phyloP scores from a whole-genome alignment of 1,140 invertebrate genomes.

The Leptopilina boulardi region DNA sequence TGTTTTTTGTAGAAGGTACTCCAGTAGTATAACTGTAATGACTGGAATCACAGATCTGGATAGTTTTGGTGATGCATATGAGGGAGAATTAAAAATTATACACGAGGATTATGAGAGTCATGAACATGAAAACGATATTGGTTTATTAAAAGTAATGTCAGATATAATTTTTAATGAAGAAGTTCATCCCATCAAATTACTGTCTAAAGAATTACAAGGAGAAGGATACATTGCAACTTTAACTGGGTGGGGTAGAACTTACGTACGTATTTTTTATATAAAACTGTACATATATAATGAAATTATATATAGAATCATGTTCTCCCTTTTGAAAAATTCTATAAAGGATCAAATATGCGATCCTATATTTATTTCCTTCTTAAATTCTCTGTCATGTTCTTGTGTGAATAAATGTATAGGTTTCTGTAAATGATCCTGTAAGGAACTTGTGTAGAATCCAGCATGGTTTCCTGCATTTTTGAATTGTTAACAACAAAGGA shows the following conservation, averaged over 20 bases:
- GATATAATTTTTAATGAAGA: constrained; percentile 2
- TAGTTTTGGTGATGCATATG: not conserved
- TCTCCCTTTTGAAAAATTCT: no score
- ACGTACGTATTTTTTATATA: not conserved
- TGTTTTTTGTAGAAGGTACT: not conserved
- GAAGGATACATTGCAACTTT: not conserved
- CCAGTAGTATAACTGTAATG: not conserved
- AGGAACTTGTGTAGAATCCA: no score
- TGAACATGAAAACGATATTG: not conserved
- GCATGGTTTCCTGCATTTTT: no score
- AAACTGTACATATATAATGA: no score
- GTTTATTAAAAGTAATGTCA: not conserved
- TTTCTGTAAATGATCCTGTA: no score
- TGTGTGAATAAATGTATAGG: no score
- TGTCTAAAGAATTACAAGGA: not conserved
- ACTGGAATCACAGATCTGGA: not conserved
- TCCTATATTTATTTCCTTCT: no score
- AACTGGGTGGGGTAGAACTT: constrained; percentile 24
- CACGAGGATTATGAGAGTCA: not conserved
- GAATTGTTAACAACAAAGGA: no score
- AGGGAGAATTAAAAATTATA: not conserved
- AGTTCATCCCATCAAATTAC: not conserved
- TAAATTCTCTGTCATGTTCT: no score
- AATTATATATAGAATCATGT: no score
- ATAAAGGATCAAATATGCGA: no score